These are phyloP conservation scores for Drosophila borealis DNA, from an alignment of 2,888 invertebrate species.

Conservation along the genomic window DNA sequence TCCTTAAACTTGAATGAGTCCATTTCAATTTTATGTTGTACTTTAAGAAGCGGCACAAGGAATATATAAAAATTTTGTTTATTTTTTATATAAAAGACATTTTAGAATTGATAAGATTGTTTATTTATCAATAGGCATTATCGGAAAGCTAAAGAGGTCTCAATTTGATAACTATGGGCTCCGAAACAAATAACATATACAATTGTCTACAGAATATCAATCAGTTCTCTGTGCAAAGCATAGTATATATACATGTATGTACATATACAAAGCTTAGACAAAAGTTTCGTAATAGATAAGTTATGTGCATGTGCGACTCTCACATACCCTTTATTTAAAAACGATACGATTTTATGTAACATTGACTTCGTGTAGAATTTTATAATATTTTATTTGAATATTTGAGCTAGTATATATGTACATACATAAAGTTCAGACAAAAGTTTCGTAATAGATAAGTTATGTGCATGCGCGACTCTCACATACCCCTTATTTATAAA, in stretches of 20 bases:
- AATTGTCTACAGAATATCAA: conserved; percentile 37
- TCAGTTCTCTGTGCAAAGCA: conserved; percentile 11
- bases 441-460: neutral
- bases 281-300: neutral
- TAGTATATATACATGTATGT: neutral
- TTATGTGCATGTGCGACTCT: neutral
- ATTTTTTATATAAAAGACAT: neutral
- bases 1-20: conserved; percentile 6
- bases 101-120: neutral
- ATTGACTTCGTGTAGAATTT: too few relatives aligned
- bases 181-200: conserved; percentile 14
- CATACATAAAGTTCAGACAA: neutral
- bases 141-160: neutral
- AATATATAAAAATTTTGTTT: conserved; percentile 28
- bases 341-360: too few relatives aligned
- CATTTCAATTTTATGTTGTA: conserved; percentile 14
- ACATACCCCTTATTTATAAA: conserved; percentile 7
- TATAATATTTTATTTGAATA: too few relatives aligned
- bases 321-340: conserved; percentile 8
- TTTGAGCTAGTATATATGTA: neutral
- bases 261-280: neutral
- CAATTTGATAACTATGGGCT: neutral
- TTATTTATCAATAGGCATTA: conserved; percentile 2
- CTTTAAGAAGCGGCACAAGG: conserved; percentile 31
- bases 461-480: neutral